A percentile compares a stretch with the other conserved stretches of the same genome.
Evolutionary conservation across 2,797 vertebrate genomes (phyloP).

Genomic region (Heliangelus exortis): DNA sequence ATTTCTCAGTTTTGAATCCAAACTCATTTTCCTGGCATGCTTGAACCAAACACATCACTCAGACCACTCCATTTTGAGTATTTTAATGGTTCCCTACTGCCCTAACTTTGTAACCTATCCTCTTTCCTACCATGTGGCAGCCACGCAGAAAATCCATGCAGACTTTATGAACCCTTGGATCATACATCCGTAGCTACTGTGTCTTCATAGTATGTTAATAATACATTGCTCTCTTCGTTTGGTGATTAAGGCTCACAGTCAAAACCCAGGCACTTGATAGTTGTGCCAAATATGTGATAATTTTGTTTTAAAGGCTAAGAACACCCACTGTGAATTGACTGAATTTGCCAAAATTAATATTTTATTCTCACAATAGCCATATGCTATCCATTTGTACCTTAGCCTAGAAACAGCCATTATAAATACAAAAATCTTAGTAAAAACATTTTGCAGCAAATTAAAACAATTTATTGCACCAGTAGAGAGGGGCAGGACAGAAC

Average conservation of each 20-base stretch:
- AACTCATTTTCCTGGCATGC: not conserved
- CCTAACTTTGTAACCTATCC: not conserved
- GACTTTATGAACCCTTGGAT: not conserved
- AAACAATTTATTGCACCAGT: conserved; percentile 45
- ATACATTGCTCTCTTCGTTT: conserved; percentile 39
- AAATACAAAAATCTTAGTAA: conserved; percentile 56
- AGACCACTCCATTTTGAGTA: not conserved
- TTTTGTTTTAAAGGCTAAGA: conserved; percentile 68
- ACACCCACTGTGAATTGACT: conserved; percentile 63
- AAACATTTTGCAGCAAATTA: conserved; percentile 62
- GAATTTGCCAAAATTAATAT: conserved; percentile 73
- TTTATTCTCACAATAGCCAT: conserved; percentile 67
- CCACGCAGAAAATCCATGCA: not conserved
- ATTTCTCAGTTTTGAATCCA: not conserved
- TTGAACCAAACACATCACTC: not conserved
- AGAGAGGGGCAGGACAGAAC: conserved; percentile 27
- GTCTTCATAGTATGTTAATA: conserved; percentile 32
- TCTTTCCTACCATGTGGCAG: not conserved
- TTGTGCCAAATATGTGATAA: conserved; percentile 67
- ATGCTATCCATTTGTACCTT: conserved; percentile 72
- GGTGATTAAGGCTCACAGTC: conserved; percentile 53
- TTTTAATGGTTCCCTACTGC: not conserved
- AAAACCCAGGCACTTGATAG: conserved; percentile 38
- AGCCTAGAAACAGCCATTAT: conserved; percentile 59
- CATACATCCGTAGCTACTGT: not conserved